Evolutionary conservation across 2,888 invertebrate genomes (phyloP).

Genomic region (Zygothrica quintamaculata): DNA sequence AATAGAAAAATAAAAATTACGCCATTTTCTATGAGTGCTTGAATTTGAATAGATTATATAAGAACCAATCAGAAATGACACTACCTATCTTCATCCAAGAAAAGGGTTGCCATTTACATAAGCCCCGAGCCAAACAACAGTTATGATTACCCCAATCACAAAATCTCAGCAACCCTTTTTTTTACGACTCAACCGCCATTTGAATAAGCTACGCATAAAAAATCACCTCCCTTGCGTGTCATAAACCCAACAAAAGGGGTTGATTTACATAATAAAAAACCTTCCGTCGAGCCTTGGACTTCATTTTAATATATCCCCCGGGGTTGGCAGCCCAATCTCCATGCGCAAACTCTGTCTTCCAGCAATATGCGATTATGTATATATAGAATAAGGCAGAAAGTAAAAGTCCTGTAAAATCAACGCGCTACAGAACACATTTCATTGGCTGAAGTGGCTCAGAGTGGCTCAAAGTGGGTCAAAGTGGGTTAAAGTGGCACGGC

Average conservation of each 20-base stretch:
- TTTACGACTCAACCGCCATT: conserved; percentile 60
- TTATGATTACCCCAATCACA: conserved; percentile 38
- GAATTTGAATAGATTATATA: conserved; percentile 34
- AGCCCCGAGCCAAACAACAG: too few relatives aligned
- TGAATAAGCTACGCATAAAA: conserved; percentile 71
- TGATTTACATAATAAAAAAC: conserved; percentile 79
- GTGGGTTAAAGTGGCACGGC: conserved; percentile 19
- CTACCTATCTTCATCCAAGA: conserved; percentile 25
- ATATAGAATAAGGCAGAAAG: conserved; percentile 8
- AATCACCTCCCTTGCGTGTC: conserved; percentile 43
- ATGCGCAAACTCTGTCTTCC: conserved; percentile 62
- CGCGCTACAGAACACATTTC: conserved; percentile 50
- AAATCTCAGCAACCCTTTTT: conserved; percentile 77
- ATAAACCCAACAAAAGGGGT: conserved; percentile 69
- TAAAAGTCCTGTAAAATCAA: conserved; percentile 51
- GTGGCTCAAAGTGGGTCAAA: conserved; percentile 8
- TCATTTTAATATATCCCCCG: conserved; percentile 79
- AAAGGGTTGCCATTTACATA: conserved; percentile 80
- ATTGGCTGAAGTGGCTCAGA: conserved; percentile 65
- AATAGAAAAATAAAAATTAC: not conserved
- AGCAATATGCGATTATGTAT: conserved; percentile 59
- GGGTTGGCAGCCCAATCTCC: conserved; percentile 42
- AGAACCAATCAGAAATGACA: conserved; percentile 56
- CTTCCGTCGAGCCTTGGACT: conserved; percentile 38
- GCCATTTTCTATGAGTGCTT: conserved; percentile 43